Evolutionary conservation across 2,888 invertebrate species (phyloP), one percentile per base, ranked within the genome.

Genomic region (Andrena dorsata): DNA sequence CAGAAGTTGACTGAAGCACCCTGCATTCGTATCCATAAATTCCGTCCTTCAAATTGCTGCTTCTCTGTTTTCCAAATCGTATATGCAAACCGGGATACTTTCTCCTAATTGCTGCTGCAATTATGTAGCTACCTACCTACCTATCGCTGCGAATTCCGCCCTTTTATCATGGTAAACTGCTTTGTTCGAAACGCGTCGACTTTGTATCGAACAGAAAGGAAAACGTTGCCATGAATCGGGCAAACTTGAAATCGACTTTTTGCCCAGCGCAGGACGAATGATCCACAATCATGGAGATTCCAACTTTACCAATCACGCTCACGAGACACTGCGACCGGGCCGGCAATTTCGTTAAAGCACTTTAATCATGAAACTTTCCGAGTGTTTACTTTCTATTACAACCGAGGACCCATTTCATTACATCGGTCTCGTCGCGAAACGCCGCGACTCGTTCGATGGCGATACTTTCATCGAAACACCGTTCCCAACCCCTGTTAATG

Each of bases 281-380:
- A 71, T 72, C 65, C 76, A 65, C 69, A 73, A 61, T 81, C 72
- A 76, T 61, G 74, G 82, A 74, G 72, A 84, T 83, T 69, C 79
- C 41, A 89, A 89, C 84, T 89, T 83, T 83, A 76, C 79, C 88
- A 86, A 89, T 86, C 76, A 72, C 66, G 71, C 65, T 66, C 69
- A 63, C 49, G 58, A 81, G 73, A 79, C 71, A 72, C 20, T 76
- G 65, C 68, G 64, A 64, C 71, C 32, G 53, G 71, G 53, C 70
- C 64, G 56, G 80, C 49, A 84, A 87, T 76, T 84, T 82, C 65
- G 74, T 75, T 82, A 64, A 41, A 72, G 60, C 80, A 61, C 76
- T 80, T 79, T 86, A 80, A 86, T 84, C 82, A 73, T 63, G 35
- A 77, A 86, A 86, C 68, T 86, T 86, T 66, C 47, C 41, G 28